Percentiles rank a stretch among this genome's conserved stretches.
These are phyloP conservation scores for Chelonia mydas DNA, from an alignment of 2,797 vertebrate species.

Conservation along the genomic window DNA sequence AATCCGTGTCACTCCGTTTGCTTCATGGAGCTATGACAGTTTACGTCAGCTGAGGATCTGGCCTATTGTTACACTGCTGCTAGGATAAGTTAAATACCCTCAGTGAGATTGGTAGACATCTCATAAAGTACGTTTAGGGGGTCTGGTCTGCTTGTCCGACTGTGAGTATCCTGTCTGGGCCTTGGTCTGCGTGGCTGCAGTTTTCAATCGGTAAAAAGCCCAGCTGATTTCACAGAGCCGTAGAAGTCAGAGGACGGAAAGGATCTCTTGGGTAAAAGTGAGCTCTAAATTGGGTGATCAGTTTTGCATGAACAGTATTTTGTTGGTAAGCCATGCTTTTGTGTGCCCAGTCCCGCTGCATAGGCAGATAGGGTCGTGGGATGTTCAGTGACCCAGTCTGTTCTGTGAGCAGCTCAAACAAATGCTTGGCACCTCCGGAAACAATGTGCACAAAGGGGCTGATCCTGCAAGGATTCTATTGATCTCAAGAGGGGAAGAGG, in stretches of 20 bases:
- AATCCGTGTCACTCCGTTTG: background rate
- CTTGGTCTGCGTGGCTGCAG: background rate
- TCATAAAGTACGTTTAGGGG: background rate
- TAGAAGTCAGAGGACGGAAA: background rate
- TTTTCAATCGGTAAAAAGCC: background rate
- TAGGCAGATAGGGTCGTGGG: background rate
- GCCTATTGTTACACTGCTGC: background rate
- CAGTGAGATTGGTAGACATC: background rate
- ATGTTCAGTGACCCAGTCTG: background rate
- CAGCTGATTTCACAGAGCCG: background rate
- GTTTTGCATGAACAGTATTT: background rate
- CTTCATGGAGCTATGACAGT: background rate
- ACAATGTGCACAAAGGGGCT: background rate
- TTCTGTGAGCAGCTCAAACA: background rate
- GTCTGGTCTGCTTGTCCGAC: background rate
- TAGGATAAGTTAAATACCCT: background rate
- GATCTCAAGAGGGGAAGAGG: background rate
- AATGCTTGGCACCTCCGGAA: background rate
- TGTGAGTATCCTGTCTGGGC: background rate
- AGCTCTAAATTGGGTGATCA: background rate
- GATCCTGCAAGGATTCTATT: rapidly evolving
- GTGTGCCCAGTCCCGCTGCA: background rate
- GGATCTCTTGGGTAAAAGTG: background rate
- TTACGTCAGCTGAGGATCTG: background rate
- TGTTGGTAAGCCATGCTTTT: background rate